Evolutionary conservation across 2,797 vertebrate species (phyloP).

Genomic region (Meda fulgida): DNA sequence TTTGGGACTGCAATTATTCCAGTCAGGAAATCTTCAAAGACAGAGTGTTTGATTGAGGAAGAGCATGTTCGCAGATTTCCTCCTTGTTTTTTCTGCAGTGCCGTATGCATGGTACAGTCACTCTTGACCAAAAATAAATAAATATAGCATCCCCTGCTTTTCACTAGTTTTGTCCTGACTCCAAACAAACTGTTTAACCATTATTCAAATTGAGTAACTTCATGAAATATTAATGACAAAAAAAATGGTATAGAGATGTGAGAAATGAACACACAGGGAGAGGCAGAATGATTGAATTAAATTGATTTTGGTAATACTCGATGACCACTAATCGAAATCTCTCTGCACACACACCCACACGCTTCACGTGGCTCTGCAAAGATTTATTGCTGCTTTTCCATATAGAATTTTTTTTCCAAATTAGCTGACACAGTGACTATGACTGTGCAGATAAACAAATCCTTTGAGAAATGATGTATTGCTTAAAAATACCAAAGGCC

Average conservation of each 20-base stretch:
- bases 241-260: conserved; percentile 29
- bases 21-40: conserved; percentile 43
- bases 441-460: conserved; percentile 28
- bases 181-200: conserved; percentile 17
- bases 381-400: conserved; percentile 51
- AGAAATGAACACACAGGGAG: conserved; percentile 45
- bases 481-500: conserved; percentile 16
- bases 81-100: conserved; percentile 4
- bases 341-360: conserved; percentile 8
- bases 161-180: conserved; percentile 23
- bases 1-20: conserved; percentile 46
- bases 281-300: conserved; percentile 51
- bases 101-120: neutral
- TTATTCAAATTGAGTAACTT: conserved; percentile 38
- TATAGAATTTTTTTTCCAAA: conserved; percentile 7
- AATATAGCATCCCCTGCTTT: conserved; percentile 14
- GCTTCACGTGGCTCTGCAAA: neutral
- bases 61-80: conserved; percentile 20
- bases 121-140: neutral
- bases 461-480: conserved; percentile 35
- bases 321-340: conserved; percentile 32
- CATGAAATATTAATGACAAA: conserved; percentile 58
- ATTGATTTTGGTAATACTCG: conserved; percentile 58
- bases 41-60: conserved; percentile 37
- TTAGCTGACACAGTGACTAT: conserved; percentile 42